These are phyloP conservation scores for Poeciliopsis retropinna DNA, from an alignment of 2,113 vertebrate genomes.

Conservation along the genomic window DNA sequence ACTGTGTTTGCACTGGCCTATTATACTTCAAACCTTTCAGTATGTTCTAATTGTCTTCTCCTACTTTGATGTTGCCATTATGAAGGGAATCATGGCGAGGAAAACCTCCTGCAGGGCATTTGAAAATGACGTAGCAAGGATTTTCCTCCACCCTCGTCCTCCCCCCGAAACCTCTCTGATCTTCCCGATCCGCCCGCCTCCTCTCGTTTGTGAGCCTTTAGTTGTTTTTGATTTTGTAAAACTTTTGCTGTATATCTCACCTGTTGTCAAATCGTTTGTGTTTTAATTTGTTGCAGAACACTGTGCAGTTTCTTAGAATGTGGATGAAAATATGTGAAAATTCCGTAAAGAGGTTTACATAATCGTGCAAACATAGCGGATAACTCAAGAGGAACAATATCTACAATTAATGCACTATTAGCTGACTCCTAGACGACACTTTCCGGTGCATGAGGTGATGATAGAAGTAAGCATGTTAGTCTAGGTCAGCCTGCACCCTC, in stretches of 20 bases:
- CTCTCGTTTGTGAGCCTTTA: conserved; percentile 50
- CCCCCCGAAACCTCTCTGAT: conserved; percentile 2
- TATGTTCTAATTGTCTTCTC: conserved; percentile 23
- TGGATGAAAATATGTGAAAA: conserved; percentile 71
- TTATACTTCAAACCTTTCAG: conserved; percentile 25
- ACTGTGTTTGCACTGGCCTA: conserved; percentile 45
- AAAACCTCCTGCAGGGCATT: conserved; percentile 11
- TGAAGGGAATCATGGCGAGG: conserved; percentile 39
- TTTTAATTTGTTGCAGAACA: conserved; percentile 70
- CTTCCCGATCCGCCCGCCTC: conserved; percentile 3
- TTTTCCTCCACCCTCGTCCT: conserved; percentile 19
- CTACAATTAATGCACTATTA: conserved; percentile 73
- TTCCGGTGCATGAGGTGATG: conserved; percentile 71
- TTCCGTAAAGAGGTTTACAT: conserved; percentile 62
- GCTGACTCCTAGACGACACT: conserved; percentile 68
- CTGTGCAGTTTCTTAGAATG: conserved; percentile 69
- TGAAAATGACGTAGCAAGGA: conserved; percentile 16
- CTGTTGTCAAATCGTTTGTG: conserved; percentile 56
- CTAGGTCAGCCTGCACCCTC: conserved; percentile 63
- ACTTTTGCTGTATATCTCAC: conserved; percentile 62
- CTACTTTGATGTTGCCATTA: conserved; percentile 32
- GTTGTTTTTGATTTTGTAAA: conserved; percentile 55
- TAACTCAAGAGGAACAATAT: conserved; percentile 62
- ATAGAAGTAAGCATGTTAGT: conserved; percentile 73
- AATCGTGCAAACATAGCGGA: not conserved